Percentiles rank a stretch among this genome's conserved stretches.
phyloP scores from a whole-genome alignment of 2,888 invertebrate species.

The Ischnus inquisitorius region DNA sequence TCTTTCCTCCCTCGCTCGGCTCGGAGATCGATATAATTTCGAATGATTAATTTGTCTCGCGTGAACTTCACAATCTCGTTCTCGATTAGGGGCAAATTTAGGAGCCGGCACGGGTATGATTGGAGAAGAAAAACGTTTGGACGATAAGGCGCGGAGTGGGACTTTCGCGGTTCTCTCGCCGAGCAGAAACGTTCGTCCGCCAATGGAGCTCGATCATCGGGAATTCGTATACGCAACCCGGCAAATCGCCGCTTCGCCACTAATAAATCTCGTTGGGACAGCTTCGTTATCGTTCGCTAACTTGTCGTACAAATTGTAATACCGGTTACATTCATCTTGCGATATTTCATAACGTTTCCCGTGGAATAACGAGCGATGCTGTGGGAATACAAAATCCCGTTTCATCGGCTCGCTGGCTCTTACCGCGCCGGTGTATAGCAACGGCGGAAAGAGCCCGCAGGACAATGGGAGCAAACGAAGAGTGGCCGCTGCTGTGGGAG shows the following conservation, averaged over 20 bases:
- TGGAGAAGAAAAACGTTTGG: constrained; percentile 1
- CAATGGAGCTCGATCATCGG: not conserved
- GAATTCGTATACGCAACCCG: not conserved
- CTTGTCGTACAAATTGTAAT: not conserved
- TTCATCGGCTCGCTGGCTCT: not conserved
- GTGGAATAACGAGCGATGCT: constrained; percentile 3
- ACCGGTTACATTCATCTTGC: not conserved
- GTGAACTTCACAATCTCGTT: not conserved
- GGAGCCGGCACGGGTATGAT: constrained; percentile 18
- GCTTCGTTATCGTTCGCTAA: constrained; percentile 12
- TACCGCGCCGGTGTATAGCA: not conserved
- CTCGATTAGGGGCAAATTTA: constrained; percentile 44
- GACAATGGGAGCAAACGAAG: constrained; percentile 73
- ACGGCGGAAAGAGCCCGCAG: constrained; percentile 9
- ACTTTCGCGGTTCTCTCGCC: too few relatives aligned
- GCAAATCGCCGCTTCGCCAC: not conserved
- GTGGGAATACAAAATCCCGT: not conserved
- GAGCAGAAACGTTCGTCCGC: not conserved
- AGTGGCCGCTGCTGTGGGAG: constrained; percentile 33
- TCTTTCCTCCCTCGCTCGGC: constrained; percentile 3
- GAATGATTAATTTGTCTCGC: not conserved
- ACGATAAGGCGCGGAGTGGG: not conserved
- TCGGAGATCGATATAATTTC: constrained; percentile 19
- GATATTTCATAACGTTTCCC: constrained; percentile 20
- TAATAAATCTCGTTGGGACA: not conserved